Evolutionary conservation across 2,797 vertebrate genomes (phyloP).

Genomic region (Crypturellus tataupa): DNA sequence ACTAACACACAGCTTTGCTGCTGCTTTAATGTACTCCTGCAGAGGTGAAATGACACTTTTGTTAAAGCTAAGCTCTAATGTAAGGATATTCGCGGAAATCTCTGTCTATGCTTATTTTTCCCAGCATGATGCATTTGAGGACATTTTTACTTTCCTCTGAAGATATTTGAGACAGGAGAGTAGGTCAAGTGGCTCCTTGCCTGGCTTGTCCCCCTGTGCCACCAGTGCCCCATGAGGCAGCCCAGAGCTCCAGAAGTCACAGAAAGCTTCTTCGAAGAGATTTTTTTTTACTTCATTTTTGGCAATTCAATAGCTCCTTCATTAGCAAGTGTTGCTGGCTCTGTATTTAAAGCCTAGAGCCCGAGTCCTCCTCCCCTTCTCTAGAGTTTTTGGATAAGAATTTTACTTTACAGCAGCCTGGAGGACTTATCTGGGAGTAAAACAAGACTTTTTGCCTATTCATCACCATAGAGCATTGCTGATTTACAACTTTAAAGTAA

Average conservation of each 20-base stretch:
- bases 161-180: background rate
- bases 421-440: background rate
- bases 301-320: background rate
- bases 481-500: background rate
- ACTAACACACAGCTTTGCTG: background rate
- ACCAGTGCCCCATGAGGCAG: background rate
- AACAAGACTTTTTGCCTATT: background rate
- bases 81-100: background rate
- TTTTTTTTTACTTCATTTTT: background rate
- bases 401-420: background rate
- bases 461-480: no score
- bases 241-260: background rate
- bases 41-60: background rate
- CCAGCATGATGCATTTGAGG: background rate
- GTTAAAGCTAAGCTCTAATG: accelerated
- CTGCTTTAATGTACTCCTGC: background rate
- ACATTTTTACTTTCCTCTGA: background rate
- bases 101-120: accelerated
- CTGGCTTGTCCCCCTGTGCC: background rate
- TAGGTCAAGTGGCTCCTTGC: background rate
- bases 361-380: background rate
- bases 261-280: background rate
- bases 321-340: background rate
- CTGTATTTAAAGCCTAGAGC: accelerated
- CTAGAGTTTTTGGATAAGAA: background rate